Conservation (phyloP, 2,888 invertebrate genomes). For the Pristionchus mayeri region DNA sequence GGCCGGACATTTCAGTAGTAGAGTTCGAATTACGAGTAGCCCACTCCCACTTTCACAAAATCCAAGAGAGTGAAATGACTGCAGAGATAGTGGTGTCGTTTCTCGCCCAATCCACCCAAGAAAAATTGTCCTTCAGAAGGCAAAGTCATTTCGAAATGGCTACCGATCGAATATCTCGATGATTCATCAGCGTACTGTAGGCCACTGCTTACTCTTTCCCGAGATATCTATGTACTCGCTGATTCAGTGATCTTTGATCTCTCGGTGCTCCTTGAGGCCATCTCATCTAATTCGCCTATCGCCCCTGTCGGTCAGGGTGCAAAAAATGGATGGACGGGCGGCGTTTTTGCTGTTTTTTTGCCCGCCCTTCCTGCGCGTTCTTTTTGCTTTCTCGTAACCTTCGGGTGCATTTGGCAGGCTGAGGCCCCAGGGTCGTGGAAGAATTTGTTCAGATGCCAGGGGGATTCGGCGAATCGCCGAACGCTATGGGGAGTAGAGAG, state of each 20-base stretch:
- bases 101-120: no score
- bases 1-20: no score
- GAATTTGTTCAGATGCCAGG: conserved; percentile 18
- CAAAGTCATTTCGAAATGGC: background rate
- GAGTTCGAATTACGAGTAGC: no score
- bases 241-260: background rate
- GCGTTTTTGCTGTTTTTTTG: background rate
- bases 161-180: background rate
- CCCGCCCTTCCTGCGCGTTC: background rate
- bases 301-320: background rate
- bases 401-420: conserved; percentile 8
- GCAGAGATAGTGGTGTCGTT: no score
- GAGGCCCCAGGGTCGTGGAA: conserved; percentile 37
- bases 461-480: background rate
- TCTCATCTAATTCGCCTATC: background rate
- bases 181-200: background rate
- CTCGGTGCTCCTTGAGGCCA: background rate
- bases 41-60: no score
- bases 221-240: background rate
- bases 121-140: no score
- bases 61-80: no score
- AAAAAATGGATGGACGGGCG: background rate
- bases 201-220: background rate
- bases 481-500: background rate
- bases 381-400: background rate